These are phyloP conservation scores for Habropoda laboriosa DNA, from an alignment of 1,140 invertebrate species.

Conservation along the genomic window DNA sequence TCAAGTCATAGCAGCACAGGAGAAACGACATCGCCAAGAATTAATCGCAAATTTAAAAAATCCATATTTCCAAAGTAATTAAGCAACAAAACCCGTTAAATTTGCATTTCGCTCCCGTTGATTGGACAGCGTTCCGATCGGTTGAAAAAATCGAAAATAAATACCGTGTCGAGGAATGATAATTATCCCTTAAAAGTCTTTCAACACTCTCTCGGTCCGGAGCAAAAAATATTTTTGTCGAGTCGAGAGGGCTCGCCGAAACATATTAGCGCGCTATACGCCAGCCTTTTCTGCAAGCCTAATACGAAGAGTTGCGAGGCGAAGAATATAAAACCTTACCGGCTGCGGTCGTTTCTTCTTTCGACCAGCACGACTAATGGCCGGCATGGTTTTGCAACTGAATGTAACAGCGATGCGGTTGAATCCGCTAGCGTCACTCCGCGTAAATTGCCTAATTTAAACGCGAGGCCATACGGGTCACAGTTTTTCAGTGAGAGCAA, in stretches of 20 bases:
- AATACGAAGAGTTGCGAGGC: slow-evolving; percentile 55
- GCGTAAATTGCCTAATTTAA: slow-evolving; percentile 77
- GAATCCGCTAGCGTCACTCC: slow-evolving; percentile 52
- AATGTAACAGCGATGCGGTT: slow-evolving; percentile 52
- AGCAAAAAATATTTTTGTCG: slow-evolving; percentile 54
- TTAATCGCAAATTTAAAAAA: not conserved
- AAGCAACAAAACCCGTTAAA: not conserved
- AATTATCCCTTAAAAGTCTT: slow-evolving; percentile 51
- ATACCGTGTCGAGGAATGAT: slow-evolving; percentile 36
- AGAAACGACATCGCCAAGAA: not conserved
- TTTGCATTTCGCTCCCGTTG: slow-evolving; percentile 24
- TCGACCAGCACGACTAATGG: slow-evolving; percentile 60
- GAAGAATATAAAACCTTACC: slow-evolving; percentile 66
- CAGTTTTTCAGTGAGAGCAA: slow-evolving; percentile 59
- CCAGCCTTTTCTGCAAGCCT: slow-evolving; percentile 47
- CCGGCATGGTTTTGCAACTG: slow-evolving; percentile 59
- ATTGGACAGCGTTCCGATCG: slow-evolving; percentile 29
- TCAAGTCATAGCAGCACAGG: no score
- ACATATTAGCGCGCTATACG: slow-evolving; percentile 55
- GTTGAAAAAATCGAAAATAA: slow-evolving; percentile 49
- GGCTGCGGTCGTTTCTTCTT: slow-evolving; percentile 40
- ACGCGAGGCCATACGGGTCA: slow-evolving; percentile 58
- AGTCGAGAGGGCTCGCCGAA: slow-evolving; percentile 44
- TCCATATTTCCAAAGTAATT: not conserved
- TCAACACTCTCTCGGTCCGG: slow-evolving; percentile 43